Conservation (phyloP, 2,888 invertebrate species). For the Carcina quercana region DNA sequence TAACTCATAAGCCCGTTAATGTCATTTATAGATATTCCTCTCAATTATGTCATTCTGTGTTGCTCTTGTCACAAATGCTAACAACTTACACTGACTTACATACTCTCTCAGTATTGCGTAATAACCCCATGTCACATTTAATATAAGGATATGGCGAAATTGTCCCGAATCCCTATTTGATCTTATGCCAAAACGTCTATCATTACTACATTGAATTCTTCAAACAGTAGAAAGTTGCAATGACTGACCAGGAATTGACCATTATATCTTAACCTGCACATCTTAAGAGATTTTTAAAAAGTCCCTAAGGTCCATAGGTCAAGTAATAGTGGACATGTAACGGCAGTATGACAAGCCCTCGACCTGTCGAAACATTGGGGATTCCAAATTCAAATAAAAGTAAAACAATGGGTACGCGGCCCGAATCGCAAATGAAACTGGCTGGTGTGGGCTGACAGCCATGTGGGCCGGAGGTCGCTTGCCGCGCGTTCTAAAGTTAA, state of each 20-base stretch:
- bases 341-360: slow-evolving; percentile 7
- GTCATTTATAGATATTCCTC: too few relatives aligned
- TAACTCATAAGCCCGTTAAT: too few relatives aligned
- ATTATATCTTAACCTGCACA: not conserved
- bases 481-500: slow-evolving; percentile 31
- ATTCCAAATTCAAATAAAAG: slow-evolving; percentile 57
- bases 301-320: too few relatives aligned
- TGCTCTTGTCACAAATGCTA: too few relatives aligned
- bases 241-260: slow-evolving; percentile 25
- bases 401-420: slow-evolving; percentile 63
- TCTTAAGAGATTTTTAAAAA: not conserved
- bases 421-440: slow-evolving; percentile 56
- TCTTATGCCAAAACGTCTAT: slow-evolving; percentile 34
- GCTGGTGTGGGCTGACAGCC: slow-evolving; percentile 50
- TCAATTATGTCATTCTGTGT: too few relatives aligned
- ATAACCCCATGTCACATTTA: too few relatives aligned
- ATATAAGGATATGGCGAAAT: slow-evolving; percentile 4
- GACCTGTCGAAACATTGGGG: slow-evolving; percentile 34
- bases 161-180: slow-evolving; percentile 26
- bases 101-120: too few relatives aligned
- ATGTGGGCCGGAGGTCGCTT: slow-evolving; percentile 68
- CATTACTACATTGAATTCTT: slow-evolving; percentile 16
- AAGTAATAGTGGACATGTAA: slow-evolving; percentile 2
- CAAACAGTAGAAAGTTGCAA: slow-evolving; percentile 26
- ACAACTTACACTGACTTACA: too few relatives aligned